A percentile compares a stretch with the other conserved stretches of the same genome.
These are phyloP conservation scores for Anastrepha obliqua DNA, from an alignment of 1,140 invertebrate species.

Conservation along the genomic window DNA sequence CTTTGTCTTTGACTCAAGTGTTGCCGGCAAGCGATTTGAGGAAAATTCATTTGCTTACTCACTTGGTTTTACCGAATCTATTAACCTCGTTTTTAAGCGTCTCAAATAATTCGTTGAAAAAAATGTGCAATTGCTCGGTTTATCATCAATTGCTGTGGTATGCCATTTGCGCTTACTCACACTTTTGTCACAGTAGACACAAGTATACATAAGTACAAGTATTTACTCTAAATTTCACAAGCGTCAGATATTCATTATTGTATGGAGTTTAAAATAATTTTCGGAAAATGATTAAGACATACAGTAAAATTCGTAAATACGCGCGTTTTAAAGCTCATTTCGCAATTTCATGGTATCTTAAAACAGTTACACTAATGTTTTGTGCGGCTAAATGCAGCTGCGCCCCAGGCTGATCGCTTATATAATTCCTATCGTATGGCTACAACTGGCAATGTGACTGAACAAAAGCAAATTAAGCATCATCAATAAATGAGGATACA, in stretches of 20 bases:
- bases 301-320: background rate
- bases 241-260: too few species aligned
- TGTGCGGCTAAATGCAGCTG: background rate
- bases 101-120: too few species aligned
- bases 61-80: too few species aligned
- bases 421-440: background rate
- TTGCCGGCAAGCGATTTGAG: too few species aligned
- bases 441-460: background rate
- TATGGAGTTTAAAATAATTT: background rate
- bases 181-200: too few species aligned
- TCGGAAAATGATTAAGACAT: background rate
- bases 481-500: slow-evolving; percentile 11
- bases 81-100: too few species aligned
- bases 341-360: background rate
- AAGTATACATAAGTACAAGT: too few species aligned
- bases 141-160: background rate
- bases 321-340: background rate
- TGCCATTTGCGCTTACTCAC: background rate
- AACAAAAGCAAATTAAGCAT: slow-evolving; percentile 36
- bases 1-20: too few species aligned
- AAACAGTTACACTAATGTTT: background rate
- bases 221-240: too few species aligned
- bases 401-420: background rate
- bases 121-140: background rate
- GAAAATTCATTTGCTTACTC: too few species aligned